These are phyloP conservation scores for Plebejus melissa DNA, from an alignment of 2,888 invertebrate species.

Conservation along the genomic window DNA sequence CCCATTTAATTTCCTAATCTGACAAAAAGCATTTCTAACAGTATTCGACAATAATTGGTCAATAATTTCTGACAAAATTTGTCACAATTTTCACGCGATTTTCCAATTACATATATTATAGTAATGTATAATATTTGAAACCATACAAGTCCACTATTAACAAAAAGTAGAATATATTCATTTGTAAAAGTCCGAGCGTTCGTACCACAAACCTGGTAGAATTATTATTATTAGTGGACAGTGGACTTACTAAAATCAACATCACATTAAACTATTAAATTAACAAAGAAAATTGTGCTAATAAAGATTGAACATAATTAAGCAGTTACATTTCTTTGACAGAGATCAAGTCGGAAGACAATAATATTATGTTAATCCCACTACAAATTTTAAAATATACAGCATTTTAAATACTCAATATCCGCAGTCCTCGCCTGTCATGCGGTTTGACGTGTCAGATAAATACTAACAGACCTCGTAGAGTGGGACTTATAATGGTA, in stretches of 20 bases:
- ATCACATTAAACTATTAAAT: not conserved
- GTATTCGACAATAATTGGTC: not conserved
- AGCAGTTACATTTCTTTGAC: not conserved
- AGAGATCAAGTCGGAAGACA: not conserved
- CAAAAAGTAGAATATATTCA: no score
- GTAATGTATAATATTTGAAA: not conserved
- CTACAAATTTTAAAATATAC: no score
- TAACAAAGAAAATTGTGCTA: slow-evolving; percentile 2
- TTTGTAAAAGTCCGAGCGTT: no score
- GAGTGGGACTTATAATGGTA: no score
- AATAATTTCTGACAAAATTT: not conserved
- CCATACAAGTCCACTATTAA: not conserved
- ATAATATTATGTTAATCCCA: no score
- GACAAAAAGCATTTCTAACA: not conserved
- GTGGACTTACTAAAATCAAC: not conserved
- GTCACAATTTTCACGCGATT: not conserved
- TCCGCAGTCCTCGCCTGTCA: no score
- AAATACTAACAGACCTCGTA: not conserved
- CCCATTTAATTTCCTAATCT: not conserved
- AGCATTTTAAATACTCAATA: no score
- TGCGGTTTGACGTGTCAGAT: no score
- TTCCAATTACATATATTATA: not conserved
- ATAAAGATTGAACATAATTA: not conserved
- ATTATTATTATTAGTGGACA: not conserved
- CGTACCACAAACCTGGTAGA: no score